Conservation (phyloP, 2,113 vertebrate genomes). For the human region GRCh38 chr1:171833001-171833500, state of each 20-base stretch:
- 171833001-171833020: too few species aligned
- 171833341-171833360: background rate
- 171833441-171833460: background rate
- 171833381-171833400: background rate
- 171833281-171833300: background rate
- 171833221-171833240: background rate
- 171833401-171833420: background rate
- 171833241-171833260: background rate
- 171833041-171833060: too few species aligned
- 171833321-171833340: background rate
- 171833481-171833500: background rate
- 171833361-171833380: background rate
- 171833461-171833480: conserved; percentile 1
- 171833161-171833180: too few species aligned
- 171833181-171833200: too few species aligned
- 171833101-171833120: too few species aligned
- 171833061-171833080: too few species aligned
- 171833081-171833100: too few species aligned
- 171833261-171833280: background rate
- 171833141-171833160: too few species aligned
- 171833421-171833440: background rate
- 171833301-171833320: background rate
- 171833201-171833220: background rate
- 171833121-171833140: too few species aligned
- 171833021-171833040: too few species aligned